phyloP scores from a whole-genome alignment of 2,113 vertebrate genomes.

The Anarhynchus alexandrinus region DNA sequence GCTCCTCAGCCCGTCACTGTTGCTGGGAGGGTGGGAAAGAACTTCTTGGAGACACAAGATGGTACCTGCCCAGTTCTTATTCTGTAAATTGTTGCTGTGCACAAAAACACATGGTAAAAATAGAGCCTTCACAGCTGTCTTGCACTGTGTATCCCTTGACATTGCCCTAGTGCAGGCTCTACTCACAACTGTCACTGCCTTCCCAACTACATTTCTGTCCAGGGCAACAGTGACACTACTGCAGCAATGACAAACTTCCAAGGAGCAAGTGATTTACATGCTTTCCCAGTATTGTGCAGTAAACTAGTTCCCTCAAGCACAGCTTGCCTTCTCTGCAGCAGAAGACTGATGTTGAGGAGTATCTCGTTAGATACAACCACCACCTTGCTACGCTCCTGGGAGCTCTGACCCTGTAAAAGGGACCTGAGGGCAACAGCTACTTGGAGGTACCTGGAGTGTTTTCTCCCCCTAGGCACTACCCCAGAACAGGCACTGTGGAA shows the following conservation, averaged over 20 bases:
- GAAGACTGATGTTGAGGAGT: background rate
- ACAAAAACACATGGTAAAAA: background rate
- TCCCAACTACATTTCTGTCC: background rate
- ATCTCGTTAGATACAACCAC: background rate
- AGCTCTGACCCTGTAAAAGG: background rate
- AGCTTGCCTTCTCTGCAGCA: background rate
- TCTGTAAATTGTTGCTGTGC: background rate
- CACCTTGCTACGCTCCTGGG: fast-evolving
- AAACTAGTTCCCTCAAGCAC: background rate
- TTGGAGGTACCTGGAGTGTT: background rate
- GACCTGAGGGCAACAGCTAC: background rate
- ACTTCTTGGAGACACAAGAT: background rate
- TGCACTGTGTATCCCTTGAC: background rate
- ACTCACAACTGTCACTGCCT: background rate
- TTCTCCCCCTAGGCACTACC: no score
- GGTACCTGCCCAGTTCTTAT: background rate
- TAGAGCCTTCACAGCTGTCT: background rate
- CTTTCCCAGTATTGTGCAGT: background rate
- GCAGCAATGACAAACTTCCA: background rate
- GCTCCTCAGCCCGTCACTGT: background rate
- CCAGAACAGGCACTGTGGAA: background rate
- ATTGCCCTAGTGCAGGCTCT: background rate
- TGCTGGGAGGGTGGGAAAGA: background rate
- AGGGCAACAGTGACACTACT: background rate
- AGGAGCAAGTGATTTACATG: background rate